A percentile compares a stretch with the other conserved stretches of the same genome.
Evolutionary conservation across 2,113 vertebrate genomes (phyloP).

Genomic region (Eleginops maclovinus): DNA sequence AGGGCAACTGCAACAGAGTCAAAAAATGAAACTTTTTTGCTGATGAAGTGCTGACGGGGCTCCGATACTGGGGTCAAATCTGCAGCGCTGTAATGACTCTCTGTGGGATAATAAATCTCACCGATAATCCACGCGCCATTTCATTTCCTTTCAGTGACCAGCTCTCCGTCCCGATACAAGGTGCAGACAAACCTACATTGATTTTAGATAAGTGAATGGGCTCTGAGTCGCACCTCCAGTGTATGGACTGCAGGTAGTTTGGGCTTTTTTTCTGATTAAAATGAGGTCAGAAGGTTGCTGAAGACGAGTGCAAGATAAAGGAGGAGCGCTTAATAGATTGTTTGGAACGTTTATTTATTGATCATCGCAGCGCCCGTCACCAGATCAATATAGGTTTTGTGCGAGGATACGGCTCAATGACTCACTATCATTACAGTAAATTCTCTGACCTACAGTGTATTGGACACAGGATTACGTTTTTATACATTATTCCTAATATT

Average conservation of each 20-base stretch:
- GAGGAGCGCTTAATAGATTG: neutral
- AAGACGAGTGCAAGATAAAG: neutral
- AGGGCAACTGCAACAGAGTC: neutral
- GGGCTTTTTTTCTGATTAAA: neutral
- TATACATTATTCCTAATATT: neutral
- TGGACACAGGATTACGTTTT: neutral
- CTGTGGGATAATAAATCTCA: slow-evolving; percentile 15
- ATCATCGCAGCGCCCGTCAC: neutral
- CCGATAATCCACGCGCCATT: neutral
- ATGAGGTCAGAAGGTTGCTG: slow-evolving; percentile 11
- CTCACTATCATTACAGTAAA: neutral
- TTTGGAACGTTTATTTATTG: neutral
- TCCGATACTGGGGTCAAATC: slow-evolving; percentile 1
- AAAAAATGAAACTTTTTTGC: neutral
- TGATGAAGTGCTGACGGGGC: neutral
- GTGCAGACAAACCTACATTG: slow-evolving; percentile 5
- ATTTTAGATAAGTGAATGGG: slow-evolving; percentile 28
- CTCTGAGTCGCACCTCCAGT: neutral
- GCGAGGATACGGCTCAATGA: neutral
- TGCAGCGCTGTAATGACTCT: slow-evolving; percentile 1
- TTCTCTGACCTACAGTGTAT: neutral
- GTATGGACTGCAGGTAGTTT: neutral
- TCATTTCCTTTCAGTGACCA: slow-evolving; percentile 2
- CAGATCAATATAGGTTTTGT: slow-evolving; percentile 17
- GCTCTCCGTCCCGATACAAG: neutral